Conservation (phyloP, 2,113 vertebrate genomes). For the Anarrhichthys ocellatus region DNA sequence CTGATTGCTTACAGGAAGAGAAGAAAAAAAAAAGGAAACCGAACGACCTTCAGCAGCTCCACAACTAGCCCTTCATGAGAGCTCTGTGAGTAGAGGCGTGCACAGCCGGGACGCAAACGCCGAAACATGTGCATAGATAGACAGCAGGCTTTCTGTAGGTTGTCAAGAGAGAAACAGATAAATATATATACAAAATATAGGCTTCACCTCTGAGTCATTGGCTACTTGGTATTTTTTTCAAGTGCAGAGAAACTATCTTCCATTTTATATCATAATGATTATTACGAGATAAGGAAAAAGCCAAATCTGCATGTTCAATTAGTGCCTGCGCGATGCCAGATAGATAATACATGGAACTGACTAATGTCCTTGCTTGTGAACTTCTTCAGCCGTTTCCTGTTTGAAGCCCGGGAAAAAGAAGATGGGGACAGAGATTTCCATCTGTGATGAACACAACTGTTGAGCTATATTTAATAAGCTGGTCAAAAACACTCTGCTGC, state of each 20-base stretch:
- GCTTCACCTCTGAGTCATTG: conserved; percentile 33
- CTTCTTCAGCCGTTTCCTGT: conserved; percentile 68
- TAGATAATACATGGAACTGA: conserved; percentile 77
- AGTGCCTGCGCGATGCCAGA: conserved; percentile 74
- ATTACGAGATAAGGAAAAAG: conserved; percentile 78
- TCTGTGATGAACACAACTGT: conserved; percentile 76
- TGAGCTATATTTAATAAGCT: conserved; percentile 81
- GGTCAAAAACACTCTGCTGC: conserved; percentile 78
- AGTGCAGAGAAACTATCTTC: conserved; percentile 63
- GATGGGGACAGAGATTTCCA: conserved; percentile 64
- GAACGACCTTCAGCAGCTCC: conserved; percentile 83
- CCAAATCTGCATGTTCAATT: conserved; percentile 84
- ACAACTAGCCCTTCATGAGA: conserved; percentile 56
- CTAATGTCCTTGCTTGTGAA: conserved; percentile 80
- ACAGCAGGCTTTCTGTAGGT: conserved; percentile 9
- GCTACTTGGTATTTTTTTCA: conserved; percentile 76
- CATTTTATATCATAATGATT: conserved; percentile 80
- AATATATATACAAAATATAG: conserved; percentile 1
- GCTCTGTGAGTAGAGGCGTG: conserved; percentile 33
- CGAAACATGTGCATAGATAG: not conserved
- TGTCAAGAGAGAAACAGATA: conserved; percentile 5
- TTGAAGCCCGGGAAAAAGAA: conserved; percentile 69
- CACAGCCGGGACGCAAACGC: conserved; percentile 8
- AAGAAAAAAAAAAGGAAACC: conserved; percentile 52
- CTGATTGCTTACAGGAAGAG: conserved; percentile 89